Evolutionary conservation across 1,140 invertebrate species (phyloP), one percentile per base, ranked within the genome.

Genomic region (Lysiphlebus fabarum): DNA sequence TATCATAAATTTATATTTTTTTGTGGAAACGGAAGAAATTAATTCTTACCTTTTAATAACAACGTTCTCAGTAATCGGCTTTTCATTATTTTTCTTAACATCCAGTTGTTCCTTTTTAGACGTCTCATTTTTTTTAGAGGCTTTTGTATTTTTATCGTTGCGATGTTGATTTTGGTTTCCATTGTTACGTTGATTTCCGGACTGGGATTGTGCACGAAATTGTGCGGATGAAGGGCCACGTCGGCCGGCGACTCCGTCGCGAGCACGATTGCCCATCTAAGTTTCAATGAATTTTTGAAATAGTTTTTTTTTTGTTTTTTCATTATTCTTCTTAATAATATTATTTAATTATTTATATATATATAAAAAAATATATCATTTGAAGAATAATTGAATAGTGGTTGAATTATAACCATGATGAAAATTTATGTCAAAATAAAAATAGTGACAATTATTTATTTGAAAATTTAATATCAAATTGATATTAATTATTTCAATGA

Each of bases 81-180:
- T 80, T 73, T 79, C 78, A 70, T 68, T 79, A 80, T 80, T 77
- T 70, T 69, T 72, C 73, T 78, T 77, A 75, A 70, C 68, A 66
- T 79, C 78, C 73, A 77, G 77, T 68, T 73, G 75, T 72, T 79
- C 78, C 78, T 74, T 80, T 79, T 77, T 79, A 74, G 65, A 70
- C 67, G 68, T 74, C 72, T 75, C 77, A 80, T 75, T 79, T 79
- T 78, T 72, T 75, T 80, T 80, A 78, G 77, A 78, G 74, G 74
- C 65, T 80, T 80, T 80, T 77, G 77, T 79, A 77, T 76, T 75
- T 74, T 79, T 79, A 77, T 80, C 77, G 76, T 74, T 80, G 75
- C 77, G 78, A 75, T 77, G 74, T 65, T 78, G 76, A 72, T 67
- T 78, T 80, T 78, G 77, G 73, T 76, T 79, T 75, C 78, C 78